A percentile compares a stretch with the other conserved stretches of the same genome.
Evolutionary conservation across 2,888 invertebrate species (phyloP).

Genomic region (Nudaria mundana): DNA sequence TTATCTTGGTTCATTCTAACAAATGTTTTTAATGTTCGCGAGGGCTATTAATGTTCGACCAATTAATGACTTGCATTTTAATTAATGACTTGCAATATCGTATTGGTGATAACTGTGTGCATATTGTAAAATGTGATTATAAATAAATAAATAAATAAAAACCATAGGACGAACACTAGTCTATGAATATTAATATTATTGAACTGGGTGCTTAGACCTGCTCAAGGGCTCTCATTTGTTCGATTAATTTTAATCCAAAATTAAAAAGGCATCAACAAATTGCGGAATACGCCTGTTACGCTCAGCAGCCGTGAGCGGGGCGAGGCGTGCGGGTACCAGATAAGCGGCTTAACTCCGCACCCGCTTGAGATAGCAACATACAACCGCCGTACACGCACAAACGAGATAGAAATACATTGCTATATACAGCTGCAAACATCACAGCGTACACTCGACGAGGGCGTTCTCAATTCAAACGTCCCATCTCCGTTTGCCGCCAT

Average conservation of each 20-base stretch:
- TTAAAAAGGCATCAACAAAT: conserved; percentile 37
- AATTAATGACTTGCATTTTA: no score
- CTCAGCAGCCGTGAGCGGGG: conserved; percentile 69
- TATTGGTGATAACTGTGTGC: no score
- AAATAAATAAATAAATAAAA: no score
- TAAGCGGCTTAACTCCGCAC: conserved; percentile 79
- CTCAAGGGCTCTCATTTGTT: no score
- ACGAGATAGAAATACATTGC: conserved; percentile 52
- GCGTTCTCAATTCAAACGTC: conserved; percentile 42
- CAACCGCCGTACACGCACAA: conserved; percentile 23
- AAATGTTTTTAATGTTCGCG: no score
- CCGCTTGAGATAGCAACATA: conserved; percentile 49
- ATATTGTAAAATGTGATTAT: no score
- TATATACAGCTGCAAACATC: conserved; percentile 72
- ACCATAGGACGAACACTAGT: no score
- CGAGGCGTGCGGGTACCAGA: conserved; percentile 75
- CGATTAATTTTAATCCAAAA: conserved; percentile 23
- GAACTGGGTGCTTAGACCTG: no score
- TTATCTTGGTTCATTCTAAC: no score
- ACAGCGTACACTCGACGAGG: conserved; percentile 58
- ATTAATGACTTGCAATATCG: no score
- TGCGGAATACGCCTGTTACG: conserved; percentile 64
- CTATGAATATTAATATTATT: no score
- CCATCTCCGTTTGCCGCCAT: conserved; percentile 22
- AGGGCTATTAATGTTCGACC: no score